Evolutionary conservation across 1,140 invertebrate species (phyloP).

Genomic region (Metaphire vulgaris): DNA sequence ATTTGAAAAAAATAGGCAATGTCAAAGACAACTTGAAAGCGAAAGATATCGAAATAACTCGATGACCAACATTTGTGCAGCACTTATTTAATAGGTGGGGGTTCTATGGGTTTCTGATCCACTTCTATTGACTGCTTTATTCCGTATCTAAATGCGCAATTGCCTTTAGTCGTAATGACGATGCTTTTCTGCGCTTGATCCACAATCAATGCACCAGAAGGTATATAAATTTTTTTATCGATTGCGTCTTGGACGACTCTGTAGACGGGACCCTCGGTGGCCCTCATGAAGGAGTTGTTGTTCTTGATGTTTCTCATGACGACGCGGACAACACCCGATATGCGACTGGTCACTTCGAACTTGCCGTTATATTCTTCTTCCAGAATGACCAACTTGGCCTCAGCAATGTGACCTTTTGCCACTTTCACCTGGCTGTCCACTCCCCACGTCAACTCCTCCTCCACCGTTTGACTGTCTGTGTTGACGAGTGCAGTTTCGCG

Average conservation of each 20-base stretch:
- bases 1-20: no score
- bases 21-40: no score
- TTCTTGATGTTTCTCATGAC: conserved; percentile 38
- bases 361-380: conserved; percentile 40
- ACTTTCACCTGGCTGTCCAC: conserved; percentile 36
- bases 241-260: conserved; percentile 29
- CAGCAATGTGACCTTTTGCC: conserved; percentile 33
- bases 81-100: no score
- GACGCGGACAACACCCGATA: conserved; percentile 39
- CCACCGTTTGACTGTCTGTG: conserved; percentile 41
- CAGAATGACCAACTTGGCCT: conserved; percentile 45
- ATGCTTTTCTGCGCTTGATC: conserved; percentile 13
- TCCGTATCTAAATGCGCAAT: conserved; percentile 37
- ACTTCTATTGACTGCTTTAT: conserved; percentile 37
- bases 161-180: conserved; percentile 32
- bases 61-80: no score
- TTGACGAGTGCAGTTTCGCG: conserved; percentile 33
- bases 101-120: conserved; percentile 32
- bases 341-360: conserved; percentile 38
- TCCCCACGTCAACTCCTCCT: conserved; percentile 44
- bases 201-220: conserved; percentile 12
- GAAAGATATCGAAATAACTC: no score
- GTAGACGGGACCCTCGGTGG: conserved; percentile 35
- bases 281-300: conserved; percentile 37
- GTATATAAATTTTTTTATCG: conserved; percentile 28